Evolutionary conservation across 2,797 vertebrate species (phyloP), one percentile per base, ranked within the genome.

Genomic region (Hirundo rustica): DNA sequence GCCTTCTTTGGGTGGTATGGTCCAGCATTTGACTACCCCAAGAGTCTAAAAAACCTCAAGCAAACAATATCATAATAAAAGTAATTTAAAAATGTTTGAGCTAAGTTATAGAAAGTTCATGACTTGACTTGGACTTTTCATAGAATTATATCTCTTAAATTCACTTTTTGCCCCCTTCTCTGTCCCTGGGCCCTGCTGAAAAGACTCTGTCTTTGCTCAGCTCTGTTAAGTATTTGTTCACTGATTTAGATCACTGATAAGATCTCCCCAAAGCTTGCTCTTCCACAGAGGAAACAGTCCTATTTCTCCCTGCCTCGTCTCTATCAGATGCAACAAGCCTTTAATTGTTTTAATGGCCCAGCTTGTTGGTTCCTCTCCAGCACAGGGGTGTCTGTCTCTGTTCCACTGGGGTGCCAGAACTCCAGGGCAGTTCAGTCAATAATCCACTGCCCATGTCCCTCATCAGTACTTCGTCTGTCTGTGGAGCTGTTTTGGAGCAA

Each of bases 401-500:
- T 50, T 19, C 6, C 23, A 10, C 47, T 34, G 45, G n/a, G 48
- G 13, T 54, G 40, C 25, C 42, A 51, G 22, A 5, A 1, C 23
- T 70, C n/a, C 40, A 32, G 32, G 29, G 7, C 19, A 42, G 19
- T 34, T 32, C 16, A 50, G 26, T 5, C 20, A 27, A 9, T 16
- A 40, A 29, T 34, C 6, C 4, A 2, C 44, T 3, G 1, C 16
- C 5, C 1, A 0, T 25, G 60, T 47, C 7, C 32, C 29, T 61
- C 13, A 1, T 16, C 20, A 26, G 2, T 22, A 10, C 13, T 54
- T 70, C 7, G 3, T 57, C 80, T 60, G 32, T 45, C 26, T 29
- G 0, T 16, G 17, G 60, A 21, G 44, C 21, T 62, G 3, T 57
- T 44, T n/a, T 48, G 42, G 42, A 72, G 25, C 25, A 68, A 65